A percentile compares a stretch with the other conserved stretches of the same genome.
phyloP scores from a whole-genome alignment of 2,113 vertebrate species.

The Hippoglossus stenolepis region DNA sequence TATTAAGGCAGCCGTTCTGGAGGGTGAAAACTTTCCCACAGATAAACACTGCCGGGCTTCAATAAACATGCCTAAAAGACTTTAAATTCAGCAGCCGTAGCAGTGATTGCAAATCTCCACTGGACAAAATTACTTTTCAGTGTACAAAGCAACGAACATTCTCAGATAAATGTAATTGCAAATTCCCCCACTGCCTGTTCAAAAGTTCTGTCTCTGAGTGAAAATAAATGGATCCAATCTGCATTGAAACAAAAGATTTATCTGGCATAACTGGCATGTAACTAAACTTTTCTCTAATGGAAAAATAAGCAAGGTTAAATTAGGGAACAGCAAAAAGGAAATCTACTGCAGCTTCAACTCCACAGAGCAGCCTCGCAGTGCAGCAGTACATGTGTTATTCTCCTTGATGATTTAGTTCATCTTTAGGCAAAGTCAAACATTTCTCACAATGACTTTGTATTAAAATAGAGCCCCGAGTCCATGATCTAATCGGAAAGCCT shows the following conservation, averaged over 20 bases:
- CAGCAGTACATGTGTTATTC: slow-evolving; percentile 28
- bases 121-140: slow-evolving; percentile 69
- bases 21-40: slow-evolving; percentile 46
- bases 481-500: slow-evolving; percentile 59
- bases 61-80: slow-evolving; percentile 62
- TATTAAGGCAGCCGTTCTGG: slow-evolving; percentile 46
- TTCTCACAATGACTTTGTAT: slow-evolving; percentile 54
- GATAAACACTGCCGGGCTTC: slow-evolving; percentile 63
- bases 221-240: slow-evolving; percentile 65
- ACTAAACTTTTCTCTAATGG: slow-evolving; percentile 41
- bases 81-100: slow-evolving; percentile 68
- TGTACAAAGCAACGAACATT: slow-evolving; percentile 63
- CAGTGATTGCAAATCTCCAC: slow-evolving; percentile 55
- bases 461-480: slow-evolving; percentile 40
- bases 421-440: slow-evolving; percentile 55
- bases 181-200: slow-evolving; percentile 60
- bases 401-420: slow-evolving; percentile 47
- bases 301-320: slow-evolving; percentile 48
- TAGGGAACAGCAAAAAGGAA: slow-evolving; percentile 4
- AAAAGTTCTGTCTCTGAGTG: slow-evolving; percentile 54
- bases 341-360: not conserved
- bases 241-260: slow-evolving; percentile 70
- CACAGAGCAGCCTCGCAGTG: not conserved
- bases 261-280: slow-evolving; percentile 46
- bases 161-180: slow-evolving; percentile 78